Evolutionary conservation across 2,888 invertebrate genomes (phyloP), one percentile per base, ranked within the genome.

Genomic region (Gisinianus flammeolus): DNA sequence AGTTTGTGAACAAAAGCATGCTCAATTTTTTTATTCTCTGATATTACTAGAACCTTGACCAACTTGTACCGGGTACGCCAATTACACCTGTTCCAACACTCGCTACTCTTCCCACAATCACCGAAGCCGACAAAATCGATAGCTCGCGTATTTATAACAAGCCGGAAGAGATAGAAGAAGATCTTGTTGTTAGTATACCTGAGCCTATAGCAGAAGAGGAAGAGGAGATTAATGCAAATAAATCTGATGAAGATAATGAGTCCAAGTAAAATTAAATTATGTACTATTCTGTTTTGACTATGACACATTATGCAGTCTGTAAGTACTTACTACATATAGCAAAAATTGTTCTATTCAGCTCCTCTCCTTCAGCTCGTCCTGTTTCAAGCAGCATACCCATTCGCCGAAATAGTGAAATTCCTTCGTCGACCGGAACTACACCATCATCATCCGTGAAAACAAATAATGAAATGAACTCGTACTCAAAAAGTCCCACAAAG

Each of bases 21-120:
- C n/a, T n/a, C n/a, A n/a, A n/a, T n/a, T n/a, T n/a, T n/a, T n/a
- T n/a, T n/a, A n/a, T n/a, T n/a, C n/a, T n/a, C n/a, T n/a, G n/a
- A n/a, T n/a, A n/a, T n/a, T n/a, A n/a, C n/a, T n/a, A n/a, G n/a
- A 94, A 95, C 88, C 89, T 96, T 86, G 96, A 96, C 87, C 91
- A 93, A 87, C 88, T 93, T 85, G 93, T 92, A 72, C 93, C 87
- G 86, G 92, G 89, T 87, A 93, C 90, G 87, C 93, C 91, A 79
- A 90, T 93, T 87, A 93, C 92, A 58, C 92, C 93, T 78, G 91
- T 94, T 85, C 94, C 94, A 80, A 92, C 94, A 8, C 94, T 94
- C 85, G 92, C 94, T 75, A 94, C 94, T 0, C 88, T 96, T 85
- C 96, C 96, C 74, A 96, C 96, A 73, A 96, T 96, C 85, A 93